Conservation (phyloP, 2,888 invertebrate genomes). For the Zygogramma bicolorata region DNA sequence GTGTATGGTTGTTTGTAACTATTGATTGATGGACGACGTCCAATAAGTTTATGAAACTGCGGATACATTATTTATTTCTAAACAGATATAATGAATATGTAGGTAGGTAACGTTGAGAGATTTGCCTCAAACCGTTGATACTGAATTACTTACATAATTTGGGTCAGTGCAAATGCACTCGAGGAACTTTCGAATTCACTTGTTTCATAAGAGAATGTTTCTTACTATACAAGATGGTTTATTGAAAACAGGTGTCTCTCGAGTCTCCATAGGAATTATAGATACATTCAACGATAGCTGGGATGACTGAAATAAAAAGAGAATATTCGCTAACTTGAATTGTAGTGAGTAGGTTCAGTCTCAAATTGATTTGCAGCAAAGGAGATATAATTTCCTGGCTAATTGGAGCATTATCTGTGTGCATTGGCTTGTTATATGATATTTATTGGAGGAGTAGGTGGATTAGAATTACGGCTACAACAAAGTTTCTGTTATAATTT, state of each 20-base stretch:
- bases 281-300: not conserved
- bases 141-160: conserved; percentile 40
- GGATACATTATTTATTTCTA: not conserved
- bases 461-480: conserved; percentile 1
- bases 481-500: not conserved
- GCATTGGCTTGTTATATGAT: not conserved
- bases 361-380: not conserved
- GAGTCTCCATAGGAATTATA: not conserved
- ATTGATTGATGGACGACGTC: not conserved
- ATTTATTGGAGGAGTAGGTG: not conserved
- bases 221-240: not conserved
- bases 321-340: not conserved
- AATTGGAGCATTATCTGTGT: conserved; percentile 6
- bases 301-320: not conserved
- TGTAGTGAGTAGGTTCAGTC: not conserved
- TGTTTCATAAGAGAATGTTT: conserved; percentile 30
- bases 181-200: conserved; percentile 45
- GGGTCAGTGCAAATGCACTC: conserved; percentile 39
- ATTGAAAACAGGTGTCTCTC: not conserved
- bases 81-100: not conserved
- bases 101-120: conserved; percentile 19
- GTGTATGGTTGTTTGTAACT: not conserved
- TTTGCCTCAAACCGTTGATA: conserved; percentile 20
- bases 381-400: not conserved
- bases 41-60: not conserved